phyloP scores from a whole-genome alignment of 2,797 vertebrate genomes.

The Spondyliosoma cantharus region DNA sequence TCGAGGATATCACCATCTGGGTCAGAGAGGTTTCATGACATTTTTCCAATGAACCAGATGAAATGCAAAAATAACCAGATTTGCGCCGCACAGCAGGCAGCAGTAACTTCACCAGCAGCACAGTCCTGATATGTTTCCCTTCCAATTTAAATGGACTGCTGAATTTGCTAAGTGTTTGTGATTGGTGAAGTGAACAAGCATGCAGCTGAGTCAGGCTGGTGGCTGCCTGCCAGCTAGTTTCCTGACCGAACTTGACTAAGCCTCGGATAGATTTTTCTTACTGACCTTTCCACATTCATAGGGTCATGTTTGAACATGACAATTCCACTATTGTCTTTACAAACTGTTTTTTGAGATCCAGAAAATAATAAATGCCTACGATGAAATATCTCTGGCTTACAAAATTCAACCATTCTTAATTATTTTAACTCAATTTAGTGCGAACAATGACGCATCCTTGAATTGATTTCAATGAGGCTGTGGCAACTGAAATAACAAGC shows the following conservation, averaged over 20 bases:
- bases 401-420: background rate
- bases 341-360: conserved; percentile 13
- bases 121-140: conserved; percentile 5
- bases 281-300: conserved; percentile 11
- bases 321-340: background rate
- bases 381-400: conserved; percentile 9
- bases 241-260: conserved; percentile 16
- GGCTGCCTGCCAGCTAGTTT: conserved; percentile 38
- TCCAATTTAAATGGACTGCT: conserved; percentile 18
- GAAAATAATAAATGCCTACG: background rate
- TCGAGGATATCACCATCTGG: conserved; percentile 36
- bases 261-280: conserved; percentile 7
- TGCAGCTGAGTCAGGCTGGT: conserved; percentile 31
- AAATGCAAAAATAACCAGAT: conserved; percentile 25
- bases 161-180: conserved; percentile 27
- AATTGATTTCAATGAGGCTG: conserved; percentile 9
- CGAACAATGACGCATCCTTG: conserved; percentile 18
- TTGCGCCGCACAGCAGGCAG: conserved; percentile 12
- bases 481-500: conserved; percentile 20
- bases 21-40: conserved; percentile 35
- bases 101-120: background rate
- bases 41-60: conserved; percentile 40
- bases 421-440: conserved; percentile 3
- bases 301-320: conserved; percentile 24
- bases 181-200: conserved; percentile 43